These are phyloP conservation scores for Steinernema khuongi DNA, from an alignment of 1,140 invertebrate species.

Conservation along the genomic window DNA sequence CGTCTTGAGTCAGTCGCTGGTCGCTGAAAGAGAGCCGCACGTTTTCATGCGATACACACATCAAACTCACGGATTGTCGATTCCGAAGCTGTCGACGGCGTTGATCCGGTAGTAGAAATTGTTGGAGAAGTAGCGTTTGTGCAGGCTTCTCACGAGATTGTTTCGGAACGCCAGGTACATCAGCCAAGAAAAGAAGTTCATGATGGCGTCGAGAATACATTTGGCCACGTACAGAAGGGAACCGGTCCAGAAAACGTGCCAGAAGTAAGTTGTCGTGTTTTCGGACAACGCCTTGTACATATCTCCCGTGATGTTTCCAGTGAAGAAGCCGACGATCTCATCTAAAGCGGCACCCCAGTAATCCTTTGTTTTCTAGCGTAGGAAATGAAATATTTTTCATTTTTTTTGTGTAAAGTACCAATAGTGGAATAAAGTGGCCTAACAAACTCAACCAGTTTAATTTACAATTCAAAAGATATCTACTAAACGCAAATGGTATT, in stretches of 20 bases:
- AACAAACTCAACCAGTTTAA: no score
- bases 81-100: conserved; percentile 30
- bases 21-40: conserved; percentile 26
- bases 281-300: conserved; percentile 31
- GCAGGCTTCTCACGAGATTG: conserved; percentile 33
- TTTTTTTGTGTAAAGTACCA: no score
- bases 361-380: no score
- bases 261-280: conserved; percentile 28
- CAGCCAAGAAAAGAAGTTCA: conserved; percentile 39
- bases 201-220: conserved; percentile 21
- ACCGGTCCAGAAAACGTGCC: conserved; percentile 30
- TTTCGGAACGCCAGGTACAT: conserved; percentile 32
- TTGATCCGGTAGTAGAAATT: conserved; percentile 38
- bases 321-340: conserved; percentile 31
- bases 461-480: no score
- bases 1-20: conserved; percentile 45
- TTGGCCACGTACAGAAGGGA: conserved; percentile 35
- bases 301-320: conserved; percentile 29
- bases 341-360: conserved; percentile 28
- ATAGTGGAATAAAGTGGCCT: no score
- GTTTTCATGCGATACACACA: not conserved
- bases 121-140: conserved; percentile 33
- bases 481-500: no score
- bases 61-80: conserved; percentile 43
- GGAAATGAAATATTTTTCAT: no score